Conservation (phyloP, 2,888 invertebrate genomes). For the Ophonus ardosiacus region DNA sequence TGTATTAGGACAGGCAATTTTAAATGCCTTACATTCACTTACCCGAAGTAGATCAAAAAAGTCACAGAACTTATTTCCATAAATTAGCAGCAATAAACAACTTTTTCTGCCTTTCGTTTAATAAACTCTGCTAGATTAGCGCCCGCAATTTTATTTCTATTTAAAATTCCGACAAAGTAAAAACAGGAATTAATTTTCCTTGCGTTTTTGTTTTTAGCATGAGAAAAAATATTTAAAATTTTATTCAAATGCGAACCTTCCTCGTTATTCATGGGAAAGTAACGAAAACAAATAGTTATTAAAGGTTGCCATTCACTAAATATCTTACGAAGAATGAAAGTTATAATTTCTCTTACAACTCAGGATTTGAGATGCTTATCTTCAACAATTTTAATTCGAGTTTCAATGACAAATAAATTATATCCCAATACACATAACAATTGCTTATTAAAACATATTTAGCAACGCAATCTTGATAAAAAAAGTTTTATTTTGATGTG, state of each 20-base stretch:
- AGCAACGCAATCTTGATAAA: background rate
- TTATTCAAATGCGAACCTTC: constrained; percentile 30
- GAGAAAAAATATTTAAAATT: constrained; percentile 24
- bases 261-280: constrained; percentile 23
- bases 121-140: background rate
- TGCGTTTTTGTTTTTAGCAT: constrained; percentile 2
- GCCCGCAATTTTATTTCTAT: background rate
- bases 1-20: background rate
- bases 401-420: constrained; percentile 16
- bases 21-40: background rate
- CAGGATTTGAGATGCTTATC: constrained; percentile 11
- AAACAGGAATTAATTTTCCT: constrained; percentile 29
- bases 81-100: background rate
- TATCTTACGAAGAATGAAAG: constrained; percentile 30
- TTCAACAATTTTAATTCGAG: background rate
- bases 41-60: background rate
- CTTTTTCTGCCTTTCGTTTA: background rate
- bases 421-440: background rate
- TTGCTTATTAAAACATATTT: background rate
- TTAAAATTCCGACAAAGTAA: background rate
- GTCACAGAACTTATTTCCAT: constrained; percentile 5
- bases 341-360: constrained; percentile 25
- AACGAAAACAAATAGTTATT: constrained; percentile 32
- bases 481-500: background rate
- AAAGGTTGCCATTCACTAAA: constrained; percentile 20